phyloP scores from a whole-genome alignment of 2,797 vertebrate genomes.

The Xiphophorus birchmanni region DNA sequence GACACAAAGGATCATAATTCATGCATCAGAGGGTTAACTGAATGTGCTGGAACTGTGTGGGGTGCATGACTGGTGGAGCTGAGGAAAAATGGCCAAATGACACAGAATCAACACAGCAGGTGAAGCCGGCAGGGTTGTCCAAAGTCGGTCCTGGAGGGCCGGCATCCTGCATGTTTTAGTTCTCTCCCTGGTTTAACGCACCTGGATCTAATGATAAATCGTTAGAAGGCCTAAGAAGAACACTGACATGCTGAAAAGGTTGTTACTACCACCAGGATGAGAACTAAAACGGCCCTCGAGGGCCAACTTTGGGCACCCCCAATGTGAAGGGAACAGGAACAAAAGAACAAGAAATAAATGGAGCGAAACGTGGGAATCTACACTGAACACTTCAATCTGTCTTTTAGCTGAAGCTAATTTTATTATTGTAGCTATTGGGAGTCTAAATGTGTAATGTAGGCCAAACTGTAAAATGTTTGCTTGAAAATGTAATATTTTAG shows the following conservation, averaged over 20 bases:
- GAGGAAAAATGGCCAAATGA: background rate
- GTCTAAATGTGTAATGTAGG: background rate
- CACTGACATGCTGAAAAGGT: too few species aligned
- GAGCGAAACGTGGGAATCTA: background rate
- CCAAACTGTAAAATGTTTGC: background rate
- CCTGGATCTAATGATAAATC: too few species aligned
- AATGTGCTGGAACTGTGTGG: background rate
- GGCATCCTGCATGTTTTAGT: too few species aligned
- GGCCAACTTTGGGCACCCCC: too few species aligned
- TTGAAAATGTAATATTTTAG: too few species aligned
- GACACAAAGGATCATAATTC: too few species aligned
- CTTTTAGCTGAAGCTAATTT: background rate
- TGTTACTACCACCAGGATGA: too few species aligned
- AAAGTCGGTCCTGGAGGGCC: too few species aligned
- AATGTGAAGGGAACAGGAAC: background rate
- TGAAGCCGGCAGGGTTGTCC: background rate
- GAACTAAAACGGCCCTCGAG: too few species aligned
- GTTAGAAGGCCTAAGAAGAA: too few species aligned
- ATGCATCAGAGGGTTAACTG: too few species aligned
- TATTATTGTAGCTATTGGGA: background rate
- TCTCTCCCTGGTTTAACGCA: too few species aligned
- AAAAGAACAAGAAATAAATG: background rate
- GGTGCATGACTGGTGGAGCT: background rate
- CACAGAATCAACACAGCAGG: background rate
- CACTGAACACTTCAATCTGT: background rate